Percentiles rank a stretch among this genome's conserved stretches.
Conservation (phyloP, 1,140 invertebrate genomes). For the Bombus superbus region DNA sequence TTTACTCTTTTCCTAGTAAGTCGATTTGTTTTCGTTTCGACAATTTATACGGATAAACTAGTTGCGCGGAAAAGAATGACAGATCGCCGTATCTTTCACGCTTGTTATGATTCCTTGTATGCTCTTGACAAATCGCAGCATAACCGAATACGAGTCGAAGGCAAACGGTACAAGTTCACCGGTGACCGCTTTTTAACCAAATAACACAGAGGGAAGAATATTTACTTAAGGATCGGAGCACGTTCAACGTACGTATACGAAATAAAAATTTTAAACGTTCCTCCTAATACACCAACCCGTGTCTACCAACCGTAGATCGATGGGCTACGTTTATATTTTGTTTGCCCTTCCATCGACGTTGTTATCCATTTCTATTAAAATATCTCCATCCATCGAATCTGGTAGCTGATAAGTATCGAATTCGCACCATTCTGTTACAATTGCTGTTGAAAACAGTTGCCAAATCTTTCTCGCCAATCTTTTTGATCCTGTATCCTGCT, state of each 20-base stretch:
- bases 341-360: not conserved
- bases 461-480: too few relatives aligned
- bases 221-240: slow-evolving; percentile 67
- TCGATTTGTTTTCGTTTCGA: not conserved
- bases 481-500: not conserved
- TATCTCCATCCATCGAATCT: too few relatives aligned
- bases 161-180: slow-evolving; percentile 55
- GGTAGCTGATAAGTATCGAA: too few relatives aligned
- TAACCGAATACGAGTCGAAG: slow-evolving; percentile 48
- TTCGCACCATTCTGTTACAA: not conserved
- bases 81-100: slow-evolving; percentile 46
- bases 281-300: slow-evolving; percentile 29
- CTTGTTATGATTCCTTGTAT: slow-evolving; percentile 7
- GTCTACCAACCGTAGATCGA: not conserved
- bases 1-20: not conserved
- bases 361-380: not conserved
- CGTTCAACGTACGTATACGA: slow-evolving; percentile 51
- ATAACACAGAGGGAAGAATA: slow-evolving; percentile 60
- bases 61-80: slow-evolving; percentile 41
- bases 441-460: too few relatives aligned
- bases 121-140: not conserved
- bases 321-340: not conserved
- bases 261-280: slow-evolving; percentile 55
- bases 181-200: slow-evolving; percentile 66
- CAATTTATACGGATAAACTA: not conserved